Evolutionary conservation across 1,140 invertebrate genomes (phyloP).

Genomic region (Asobara japonica): DNA sequence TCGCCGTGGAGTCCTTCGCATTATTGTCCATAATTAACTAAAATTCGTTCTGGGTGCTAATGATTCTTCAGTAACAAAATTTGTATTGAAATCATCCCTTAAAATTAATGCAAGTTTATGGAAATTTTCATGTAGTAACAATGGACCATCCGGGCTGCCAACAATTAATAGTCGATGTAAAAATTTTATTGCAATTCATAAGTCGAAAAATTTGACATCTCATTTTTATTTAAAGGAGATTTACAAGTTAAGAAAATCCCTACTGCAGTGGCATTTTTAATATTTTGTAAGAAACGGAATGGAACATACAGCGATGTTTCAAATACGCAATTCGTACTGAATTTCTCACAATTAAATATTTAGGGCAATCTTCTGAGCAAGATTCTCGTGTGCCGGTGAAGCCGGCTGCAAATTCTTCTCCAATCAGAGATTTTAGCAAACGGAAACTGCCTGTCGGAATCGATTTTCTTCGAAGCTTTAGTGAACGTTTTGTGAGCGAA

Average conservation of each 20-base stretch:
- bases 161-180: constrained; percentile 7
- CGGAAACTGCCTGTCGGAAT: no score
- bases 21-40: constrained; percentile 5
- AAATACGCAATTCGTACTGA: no score
- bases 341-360: no score
- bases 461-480: no score
- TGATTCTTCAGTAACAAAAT: constrained; percentile 15
- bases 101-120: constrained; percentile 18
- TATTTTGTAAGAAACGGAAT: no score
- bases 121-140: not conserved
- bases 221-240: constrained; percentile 31
- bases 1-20: not conserved
- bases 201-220: not conserved
- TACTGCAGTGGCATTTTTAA: constrained; percentile 26
- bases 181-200: constrained; percentile 15
- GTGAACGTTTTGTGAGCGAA: no score
- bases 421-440: no score
- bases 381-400: no score
- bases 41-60: not conserved
- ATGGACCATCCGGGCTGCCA: not conserved
- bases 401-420: no score
- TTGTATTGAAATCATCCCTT: constrained; percentile 8
- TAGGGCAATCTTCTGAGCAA: no score
- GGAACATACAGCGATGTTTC: no score
- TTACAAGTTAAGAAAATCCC: constrained; percentile 36